Percentiles rank a stretch among this genome's conserved stretches.
Evolutionary conservation across 2,113 vertebrate species (phyloP).

Genomic region (Noctilio leporinus): DNA sequence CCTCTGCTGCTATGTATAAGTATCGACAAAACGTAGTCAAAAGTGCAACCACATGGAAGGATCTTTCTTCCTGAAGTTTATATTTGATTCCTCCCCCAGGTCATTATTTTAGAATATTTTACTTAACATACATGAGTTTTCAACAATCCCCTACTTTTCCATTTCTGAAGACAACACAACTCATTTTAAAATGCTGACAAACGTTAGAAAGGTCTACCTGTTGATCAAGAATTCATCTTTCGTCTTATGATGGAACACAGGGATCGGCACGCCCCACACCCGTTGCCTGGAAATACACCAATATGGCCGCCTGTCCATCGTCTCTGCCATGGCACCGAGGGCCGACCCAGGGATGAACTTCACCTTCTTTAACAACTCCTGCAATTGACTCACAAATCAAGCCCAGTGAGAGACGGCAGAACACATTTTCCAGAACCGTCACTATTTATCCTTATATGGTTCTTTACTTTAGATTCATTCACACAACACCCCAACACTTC

Average conservation of each 20-base stretch:
- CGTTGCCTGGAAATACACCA: conserved; percentile 98
- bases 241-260: conserved; percentile 92
- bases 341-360: conserved; percentile 89
- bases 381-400: conserved; percentile 38
- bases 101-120: background rate
- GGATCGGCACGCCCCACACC: conserved; percentile 95
- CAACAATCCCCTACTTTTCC: background rate
- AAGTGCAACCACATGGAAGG: background rate
- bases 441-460: background rate
- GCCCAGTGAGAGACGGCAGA: background rate
- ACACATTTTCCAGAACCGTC: background rate
- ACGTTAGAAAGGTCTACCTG: conserved; percentile 80
- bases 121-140: background rate
- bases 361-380: conserved; percentile 94
- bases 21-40: background rate
- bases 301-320: conserved; percentile 90
- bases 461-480: background rate
- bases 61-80: background rate
- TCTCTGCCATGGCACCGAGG: conserved; percentile 84
- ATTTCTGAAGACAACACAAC: background rate
- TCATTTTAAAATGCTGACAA: background rate
- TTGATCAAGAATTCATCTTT: conserved; percentile 90
- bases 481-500: rapidly evolving
- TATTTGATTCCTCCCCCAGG: background rate
- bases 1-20: background rate